phyloP scores from a whole-genome alignment of 1,140 invertebrate species.

The Lordiphosa clarofinis region DNA sequence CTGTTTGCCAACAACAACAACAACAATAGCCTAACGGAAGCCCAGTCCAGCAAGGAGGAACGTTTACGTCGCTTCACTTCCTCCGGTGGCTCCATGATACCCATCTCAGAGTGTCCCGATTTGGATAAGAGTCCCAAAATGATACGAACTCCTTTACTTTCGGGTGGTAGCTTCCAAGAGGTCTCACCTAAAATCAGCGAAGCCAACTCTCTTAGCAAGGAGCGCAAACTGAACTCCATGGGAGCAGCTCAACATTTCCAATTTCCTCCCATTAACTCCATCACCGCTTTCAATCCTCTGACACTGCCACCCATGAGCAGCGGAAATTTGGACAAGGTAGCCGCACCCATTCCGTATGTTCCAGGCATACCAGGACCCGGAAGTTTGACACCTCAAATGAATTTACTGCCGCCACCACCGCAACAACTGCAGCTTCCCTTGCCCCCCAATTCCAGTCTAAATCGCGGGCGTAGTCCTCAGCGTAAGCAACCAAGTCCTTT shows the following conservation, averaged over 20 bases:
- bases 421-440: slow-evolving; percentile 53
- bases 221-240: slow-evolving; percentile 37
- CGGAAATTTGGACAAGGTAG: slow-evolving; percentile 72
- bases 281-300: slow-evolving; percentile 87
- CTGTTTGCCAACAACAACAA: slow-evolving; percentile 14
- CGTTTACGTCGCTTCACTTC: slow-evolving; percentile 64
- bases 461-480: slow-evolving; percentile 50
- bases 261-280: slow-evolving; percentile 83
- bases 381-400: slow-evolving; percentile 80
- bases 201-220: slow-evolving; percentile 21
- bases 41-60: slow-evolving; percentile 58
- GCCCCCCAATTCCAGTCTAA: slow-evolving; percentile 2
- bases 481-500: slow-evolving; percentile 58
- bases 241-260: slow-evolving; percentile 81
- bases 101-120: slow-evolving; percentile 71
- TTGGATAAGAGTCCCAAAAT: slow-evolving; percentile 72
- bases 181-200: slow-evolving; percentile 52
- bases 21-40: slow-evolving; percentile 6
- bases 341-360: slow-evolving; percentile 88
- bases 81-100: slow-evolving; percentile 74
- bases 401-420: slow-evolving; percentile 47
- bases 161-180: slow-evolving; percentile 75
- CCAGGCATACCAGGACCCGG: slow-evolving; percentile 92
- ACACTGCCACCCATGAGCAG: slow-evolving; percentile 80
- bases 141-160: slow-evolving; percentile 68